Base-by-base conservation (phyloP, 1,140 invertebrate genomes). In the Aphis craccivora region DNA sequence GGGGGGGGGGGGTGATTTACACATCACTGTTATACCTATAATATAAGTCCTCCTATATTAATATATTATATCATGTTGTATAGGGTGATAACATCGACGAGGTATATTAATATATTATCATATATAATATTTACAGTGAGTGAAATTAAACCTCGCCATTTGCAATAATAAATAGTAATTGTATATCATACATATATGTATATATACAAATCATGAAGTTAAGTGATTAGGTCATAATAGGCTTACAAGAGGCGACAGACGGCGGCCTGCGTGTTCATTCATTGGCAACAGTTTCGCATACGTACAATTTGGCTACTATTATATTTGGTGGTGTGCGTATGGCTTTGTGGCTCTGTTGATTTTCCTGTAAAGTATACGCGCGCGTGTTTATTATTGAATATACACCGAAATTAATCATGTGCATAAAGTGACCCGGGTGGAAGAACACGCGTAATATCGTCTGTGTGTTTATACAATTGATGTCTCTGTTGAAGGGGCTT, bases 351-450 rank as follows among this genome's bases (percentile, higher is more conserved):
- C n/a, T n/a, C 30, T 30, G 14, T 81, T 76, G 30, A 76, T 76
- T 67, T 91, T 51, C 45, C 45, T 7, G 40, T 7, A 8, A 45
- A 0, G 86, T 88, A 30, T 45, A 35, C n/a, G 18, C 30, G n/a
- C 23, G 53, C 53, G 87, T 89, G 40, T 14, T 55, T 43, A 81
- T 67, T 67, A 76, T 23, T 84, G 9, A 53, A 40, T 83, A 92
- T 84, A 84, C 91, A 43, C 40, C 37, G 25, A 25, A 35, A 86
- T 83, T 84, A 84, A 86, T 93, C 81, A 84, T 55, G 91, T 86
- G 91, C 91, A 84, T 93, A 93, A 93, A 93, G 81, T 84, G 91
- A 86, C 48, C 91, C 43, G 67, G 76, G n/a, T 20, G n/a, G n/a
- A 93, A 51, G 76, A 22, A 51, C 48, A 48, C 40, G 8, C 18